Evolutionary conservation across 2,888 invertebrate species (phyloP), one percentile per base, ranked within the genome.

Genomic region (Ornithoptera alexandrae): DNA sequence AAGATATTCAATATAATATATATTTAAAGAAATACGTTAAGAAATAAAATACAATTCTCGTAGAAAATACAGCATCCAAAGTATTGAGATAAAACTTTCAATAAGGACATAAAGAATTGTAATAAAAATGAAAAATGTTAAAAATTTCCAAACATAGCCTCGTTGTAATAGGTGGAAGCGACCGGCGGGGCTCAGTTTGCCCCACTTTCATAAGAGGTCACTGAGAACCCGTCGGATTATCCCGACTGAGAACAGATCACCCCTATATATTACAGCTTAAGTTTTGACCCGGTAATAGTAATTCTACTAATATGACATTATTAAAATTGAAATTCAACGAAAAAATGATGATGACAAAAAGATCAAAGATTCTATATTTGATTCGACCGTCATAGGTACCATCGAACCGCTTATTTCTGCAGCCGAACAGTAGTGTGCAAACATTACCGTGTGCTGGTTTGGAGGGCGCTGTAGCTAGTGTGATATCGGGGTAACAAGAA

Each of bases 171-270:
- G 53, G 53, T 53, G n/a, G n/a, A 53, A 7, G 18, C 58, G 59
- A 42, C 30, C 59, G 60, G 12, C n/a, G 24, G 46, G 42, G 30
- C 50, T 66, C 50, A 50, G 59, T 42, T 30, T 62, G 66, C 18
- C 59, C 62, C 36, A 57, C 57, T 62, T 59, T 63, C 46, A 59
- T 62, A 30, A 57, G 62, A 68, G 66, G 66, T 66, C 66, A 66
- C 66, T 30, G 22, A 60, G 36, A 22, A 42, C 60, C 50, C 36
- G 15, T 30, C 46, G 65, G 65, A 58, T 65, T 65, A 57, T 57
- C 39, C 57, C 20, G 30, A 65, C 53, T 53, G 53, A 53, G 18
- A 53, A 53, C 53, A 53, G 53, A 53, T 53, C 6, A 53, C n/a
- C 39, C 53, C 57, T 58, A 17, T 65, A 58, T 65, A 65, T 65